Evolutionary conservation across 2,888 invertebrate species (phyloP), one percentile per base, ranked within the genome.

Genomic region (Tanytarsus gracilentus): DNA sequence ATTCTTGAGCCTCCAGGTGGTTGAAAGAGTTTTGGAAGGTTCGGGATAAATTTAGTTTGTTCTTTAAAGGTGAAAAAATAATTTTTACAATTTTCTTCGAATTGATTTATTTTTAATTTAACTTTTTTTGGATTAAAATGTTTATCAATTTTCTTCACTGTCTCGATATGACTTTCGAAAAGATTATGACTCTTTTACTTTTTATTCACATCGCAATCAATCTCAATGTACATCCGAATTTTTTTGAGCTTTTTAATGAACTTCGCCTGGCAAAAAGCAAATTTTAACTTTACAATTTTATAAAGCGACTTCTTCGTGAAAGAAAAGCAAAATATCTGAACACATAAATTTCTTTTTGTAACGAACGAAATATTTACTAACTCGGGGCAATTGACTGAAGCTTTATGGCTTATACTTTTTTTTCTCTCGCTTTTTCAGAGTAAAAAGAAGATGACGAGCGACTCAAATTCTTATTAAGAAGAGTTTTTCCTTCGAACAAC

Each of bases 351-450:
- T 44, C 18, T 44, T 44, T 44, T 44, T 44, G 44, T 44, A 44
- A 44, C 44, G n/a, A n/a, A n/a, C n/a, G 44, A 58, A 58, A 58
- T 58, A 58, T 58, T 48, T 58, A 48, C 58, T 40, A 44, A 23
- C 58, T 40, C 21, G n/a, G n/a, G 40, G 58, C 58, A 30, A 29
- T 58, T 48, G 48, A 44, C 58, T 58, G 21, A 58, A 44, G 48
- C 58, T 48, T 44, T 48, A 48, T 58, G 40, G 58, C 58, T 58
- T 58, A 58, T 44, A 48, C 39, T 44, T 48, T 16, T 25, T 39
- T 56, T 36, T 21, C 39, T 52, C 52, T 36, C 36, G 36, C 14
- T 36, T 14, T 36, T 16, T 4, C 16, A n/a, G 36, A n/a, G n/a
- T 16, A 2, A 36, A 36, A 14, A 40, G 40, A 40, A 40, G 9